Conservation (phyloP, 2,113 vertebrate genomes). For the Pagrus major region DNA sequence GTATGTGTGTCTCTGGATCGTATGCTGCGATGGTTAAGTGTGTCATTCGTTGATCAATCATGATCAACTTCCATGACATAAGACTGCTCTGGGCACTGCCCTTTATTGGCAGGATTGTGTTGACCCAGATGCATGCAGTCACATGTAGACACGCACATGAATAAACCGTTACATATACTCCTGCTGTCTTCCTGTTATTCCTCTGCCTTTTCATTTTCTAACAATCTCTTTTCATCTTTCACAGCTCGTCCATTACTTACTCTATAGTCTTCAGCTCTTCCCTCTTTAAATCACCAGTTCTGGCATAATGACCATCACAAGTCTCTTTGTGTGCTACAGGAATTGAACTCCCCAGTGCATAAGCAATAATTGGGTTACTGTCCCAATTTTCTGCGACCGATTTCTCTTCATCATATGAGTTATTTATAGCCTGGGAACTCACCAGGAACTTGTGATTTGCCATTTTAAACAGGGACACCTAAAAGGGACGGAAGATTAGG, state of each 20-base stretch:
- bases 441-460: constrained; percentile 23
- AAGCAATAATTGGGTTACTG: constrained; percentile 69
- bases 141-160: constrained; percentile 12
- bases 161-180: not conserved
- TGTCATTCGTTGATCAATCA: constrained; percentile 53
- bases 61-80: constrained; percentile 40
- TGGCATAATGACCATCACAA: constrained; percentile 1
- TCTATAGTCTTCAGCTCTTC: not conserved
- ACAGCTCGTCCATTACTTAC: not conserved
- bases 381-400: constrained; percentile 67
- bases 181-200: constrained; percentile 7
- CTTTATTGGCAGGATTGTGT: constrained; percentile 36
- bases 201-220: not conserved
- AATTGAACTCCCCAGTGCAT: constrained; percentile 22
- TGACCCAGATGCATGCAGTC: constrained; percentile 64
- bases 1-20: not conserved
- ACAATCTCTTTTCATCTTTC: constrained; percentile 24
- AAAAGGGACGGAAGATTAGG: not conserved
- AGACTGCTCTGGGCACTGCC: constrained; percentile 41
- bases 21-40: constrained; percentile 5
- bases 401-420: constrained; percentile 47
- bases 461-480: constrained; percentile 22
- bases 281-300: constrained; percentile 17
- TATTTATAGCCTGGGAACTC: constrained; percentile 58
- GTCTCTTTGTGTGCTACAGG: constrained; percentile 36